Conservation (phyloP, 2,113 vertebrate genomes). For the Piprites chloris region DNA sequence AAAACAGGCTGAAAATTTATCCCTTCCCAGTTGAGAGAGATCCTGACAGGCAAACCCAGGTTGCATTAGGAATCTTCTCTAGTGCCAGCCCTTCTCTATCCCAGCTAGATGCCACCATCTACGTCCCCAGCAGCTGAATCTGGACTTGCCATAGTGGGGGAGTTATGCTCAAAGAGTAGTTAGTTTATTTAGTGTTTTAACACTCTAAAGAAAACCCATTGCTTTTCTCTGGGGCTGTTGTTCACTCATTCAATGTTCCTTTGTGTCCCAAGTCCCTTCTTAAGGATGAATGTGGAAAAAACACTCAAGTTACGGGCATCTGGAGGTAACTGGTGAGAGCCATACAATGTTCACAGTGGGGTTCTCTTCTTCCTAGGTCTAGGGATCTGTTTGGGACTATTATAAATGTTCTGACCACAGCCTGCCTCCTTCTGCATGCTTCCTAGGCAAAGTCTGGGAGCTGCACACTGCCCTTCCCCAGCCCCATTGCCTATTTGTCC, state of each 20-base stretch:
- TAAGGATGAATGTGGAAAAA: not conserved
- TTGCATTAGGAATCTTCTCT: not conserved
- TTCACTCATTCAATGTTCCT: not conserved
- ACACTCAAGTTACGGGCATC: not conserved
- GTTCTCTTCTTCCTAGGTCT: not conserved
- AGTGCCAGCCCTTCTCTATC: not conserved
- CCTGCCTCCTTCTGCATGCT: not conserved
- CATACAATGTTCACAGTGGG: rapidly evolving
- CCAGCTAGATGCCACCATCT: not conserved
- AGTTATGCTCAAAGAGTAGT: not conserved
- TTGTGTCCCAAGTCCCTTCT: not conserved
- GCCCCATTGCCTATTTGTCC: rapidly evolving
- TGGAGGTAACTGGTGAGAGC: not conserved
- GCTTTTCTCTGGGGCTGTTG: not conserved
- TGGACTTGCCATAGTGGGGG: not conserved
- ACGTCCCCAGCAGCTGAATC: not conserved
- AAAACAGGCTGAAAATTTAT: not conserved
- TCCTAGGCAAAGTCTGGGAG: not conserved
- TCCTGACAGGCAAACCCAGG: not conserved
- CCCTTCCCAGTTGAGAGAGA: not conserved
- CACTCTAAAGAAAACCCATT: not conserved
- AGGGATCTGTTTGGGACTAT: not conserved
- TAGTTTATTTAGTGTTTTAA: not conserved
- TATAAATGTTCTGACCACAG: not conserved
- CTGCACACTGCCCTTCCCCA: rapidly evolving